A percentile compares a stretch with the other conserved stretches of the same genome.
phyloP scores from a whole-genome alignment of 1,140 invertebrate species.

The Drepana arcuata region DNA sequence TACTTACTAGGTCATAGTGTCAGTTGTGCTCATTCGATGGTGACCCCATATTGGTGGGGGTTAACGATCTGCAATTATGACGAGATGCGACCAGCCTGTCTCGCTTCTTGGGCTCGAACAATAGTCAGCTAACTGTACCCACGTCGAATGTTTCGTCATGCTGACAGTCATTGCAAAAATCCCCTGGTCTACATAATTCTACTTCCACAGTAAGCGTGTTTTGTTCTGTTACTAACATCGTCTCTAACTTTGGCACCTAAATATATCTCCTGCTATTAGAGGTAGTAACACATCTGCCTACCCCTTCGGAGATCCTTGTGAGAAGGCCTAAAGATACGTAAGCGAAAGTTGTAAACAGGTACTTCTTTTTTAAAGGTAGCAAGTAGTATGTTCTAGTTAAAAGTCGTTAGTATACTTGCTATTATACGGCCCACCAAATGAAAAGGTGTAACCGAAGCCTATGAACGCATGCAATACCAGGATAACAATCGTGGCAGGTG shows the following conservation, averaged over 20 bases:
- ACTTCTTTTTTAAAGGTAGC: background rate
- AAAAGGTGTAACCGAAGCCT: too few relatives aligned
- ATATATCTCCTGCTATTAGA: background rate
- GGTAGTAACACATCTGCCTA: background rate
- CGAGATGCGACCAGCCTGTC: constrained; percentile 9
- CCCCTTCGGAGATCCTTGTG: too few relatives aligned
- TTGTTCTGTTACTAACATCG: background rate
- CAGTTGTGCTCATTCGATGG: background rate
- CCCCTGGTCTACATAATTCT: constrained; percentile 21
- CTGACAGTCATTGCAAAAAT: constrained; percentile 14
- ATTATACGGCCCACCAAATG: too few relatives aligned
- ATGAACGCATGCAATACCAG: too few relatives aligned
- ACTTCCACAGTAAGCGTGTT: constrained; percentile 7
- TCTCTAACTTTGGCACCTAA: background rate
- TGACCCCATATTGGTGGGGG: constrained; percentile 12
- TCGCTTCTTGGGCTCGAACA: constrained; percentile 17
- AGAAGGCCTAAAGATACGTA: too few relatives aligned
- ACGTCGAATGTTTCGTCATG: constrained; percentile 21
- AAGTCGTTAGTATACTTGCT: too few relatives aligned
- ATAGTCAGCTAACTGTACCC: constrained; percentile 20
- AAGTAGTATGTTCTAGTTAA: too few relatives aligned
- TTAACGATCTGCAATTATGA: constrained; percentile 23
- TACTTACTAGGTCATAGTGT: background rate
- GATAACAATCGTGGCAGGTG: too few relatives aligned
- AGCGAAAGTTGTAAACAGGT: background rate